Conservation (phyloP, 2,113 vertebrate genomes). For the Pachyramphus minor region DNA sequence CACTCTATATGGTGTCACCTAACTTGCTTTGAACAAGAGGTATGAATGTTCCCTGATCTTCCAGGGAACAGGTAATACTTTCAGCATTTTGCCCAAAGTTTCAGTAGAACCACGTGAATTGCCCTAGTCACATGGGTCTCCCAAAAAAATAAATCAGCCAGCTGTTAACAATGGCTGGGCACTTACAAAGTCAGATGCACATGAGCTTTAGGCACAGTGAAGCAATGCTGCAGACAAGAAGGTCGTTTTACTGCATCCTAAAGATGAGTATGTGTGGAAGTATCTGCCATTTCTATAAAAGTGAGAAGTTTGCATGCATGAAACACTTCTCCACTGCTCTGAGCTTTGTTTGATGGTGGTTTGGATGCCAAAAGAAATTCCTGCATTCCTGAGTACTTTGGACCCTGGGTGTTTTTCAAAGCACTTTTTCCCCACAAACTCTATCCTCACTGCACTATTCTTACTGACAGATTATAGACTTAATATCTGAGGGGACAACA, state of each 20-base stretch:
- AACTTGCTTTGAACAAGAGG: neutral
- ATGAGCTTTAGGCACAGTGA: neutral
- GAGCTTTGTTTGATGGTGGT: neutral
- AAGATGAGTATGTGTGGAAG: neutral
- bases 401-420: neutral
- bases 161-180: neutral
- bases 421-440: rapidly evolving
- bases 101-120: neutral
- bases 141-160: neutral
- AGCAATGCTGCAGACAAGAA: neutral
- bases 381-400: neutral
- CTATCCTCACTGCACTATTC: neutral
- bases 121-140: neutral
- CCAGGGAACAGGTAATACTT: neutral
- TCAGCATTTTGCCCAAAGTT: neutral
- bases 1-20: neutral
- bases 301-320: neutral
- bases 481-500: neutral
- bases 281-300: neutral
- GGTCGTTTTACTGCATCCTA: neutral
- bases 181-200: neutral
- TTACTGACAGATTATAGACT: neutral
- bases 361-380: neutral
- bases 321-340: neutral
- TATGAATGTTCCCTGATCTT: neutral